Evolutionary conservation across 2,113 vertebrate species (phyloP).

Genomic region (Phasianus colchicus): DNA sequence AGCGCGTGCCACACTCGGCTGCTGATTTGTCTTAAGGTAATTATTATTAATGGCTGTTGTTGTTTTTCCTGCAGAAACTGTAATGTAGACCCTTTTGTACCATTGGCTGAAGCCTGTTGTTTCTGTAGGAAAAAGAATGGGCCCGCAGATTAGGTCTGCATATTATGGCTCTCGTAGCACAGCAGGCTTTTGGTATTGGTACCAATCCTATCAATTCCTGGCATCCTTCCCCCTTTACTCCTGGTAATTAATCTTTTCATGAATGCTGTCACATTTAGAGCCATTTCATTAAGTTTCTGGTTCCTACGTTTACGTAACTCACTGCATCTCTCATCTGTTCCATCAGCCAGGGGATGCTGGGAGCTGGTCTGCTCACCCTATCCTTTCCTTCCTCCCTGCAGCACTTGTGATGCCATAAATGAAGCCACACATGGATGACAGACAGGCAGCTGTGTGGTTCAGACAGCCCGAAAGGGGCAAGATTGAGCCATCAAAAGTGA

Average conservation of each 20-base stretch:
- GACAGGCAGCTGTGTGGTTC: not conserved
- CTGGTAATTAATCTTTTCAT: constrained; percentile 87
- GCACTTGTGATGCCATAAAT: not conserved
- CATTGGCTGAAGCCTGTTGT: constrained; percentile 79
- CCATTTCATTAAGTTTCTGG: constrained; percentile 80
- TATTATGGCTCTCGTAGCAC: constrained; percentile 81
- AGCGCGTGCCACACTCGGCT: constrained; percentile 39
- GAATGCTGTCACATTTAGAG: constrained; percentile 82
- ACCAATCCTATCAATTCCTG: constrained; percentile 85
- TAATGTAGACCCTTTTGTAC: constrained; percentile 77
- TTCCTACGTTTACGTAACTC: constrained; percentile 45
- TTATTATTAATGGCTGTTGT: constrained; percentile 77
- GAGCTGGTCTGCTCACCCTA: accelerated
- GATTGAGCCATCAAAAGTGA: constrained; percentile 36
- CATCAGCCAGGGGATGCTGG: not conserved
- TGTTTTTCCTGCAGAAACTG: constrained; percentile 77
- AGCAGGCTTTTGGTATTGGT: constrained; percentile 80
- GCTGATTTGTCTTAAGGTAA: constrained; percentile 66
- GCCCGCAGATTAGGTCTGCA: constrained; percentile 79
- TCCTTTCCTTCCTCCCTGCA: not conserved
- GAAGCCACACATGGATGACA: not conserved
- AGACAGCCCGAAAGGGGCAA: constrained; percentile 25
- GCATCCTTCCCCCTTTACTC: constrained; percentile 81
- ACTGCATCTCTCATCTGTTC: constrained; percentile 45
- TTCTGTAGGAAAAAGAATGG: constrained; percentile 82